Percentiles rank a stretch among this genome's conserved stretches.
These are phyloP conservation scores for Atta cephalotes DNA, from an alignment of 1,140 invertebrate genomes.

Conservation along the genomic window DNA sequence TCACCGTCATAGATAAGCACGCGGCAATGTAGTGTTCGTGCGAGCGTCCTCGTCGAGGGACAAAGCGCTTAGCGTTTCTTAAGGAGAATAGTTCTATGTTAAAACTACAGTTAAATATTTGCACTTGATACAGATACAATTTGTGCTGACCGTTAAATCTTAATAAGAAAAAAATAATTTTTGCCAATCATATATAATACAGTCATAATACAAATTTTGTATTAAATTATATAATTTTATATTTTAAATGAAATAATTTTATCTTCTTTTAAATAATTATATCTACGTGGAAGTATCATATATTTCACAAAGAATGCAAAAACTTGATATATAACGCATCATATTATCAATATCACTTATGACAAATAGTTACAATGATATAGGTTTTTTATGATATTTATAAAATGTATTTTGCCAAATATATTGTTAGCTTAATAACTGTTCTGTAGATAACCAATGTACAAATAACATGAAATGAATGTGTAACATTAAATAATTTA, in stretches of 20 bases:
- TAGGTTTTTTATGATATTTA: background rate
- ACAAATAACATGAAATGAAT: background rate
- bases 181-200: background rate
- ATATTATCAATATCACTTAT: too few species aligned
- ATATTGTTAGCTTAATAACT: too few species aligned
- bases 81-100: constrained; percentile 20
- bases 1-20: background rate
- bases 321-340: background rate
- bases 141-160: background rate
- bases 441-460: background rate
- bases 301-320: background rate
- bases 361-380: background rate
- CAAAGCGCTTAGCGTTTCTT: constrained; percentile 44
- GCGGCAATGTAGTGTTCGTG: background rate
- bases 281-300: background rate
- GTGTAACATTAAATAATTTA: constrained; percentile 17
- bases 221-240: background rate
- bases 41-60: constrained; percentile 13
- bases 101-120: constrained; percentile 49
- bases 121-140: background rate
- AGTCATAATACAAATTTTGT: too few species aligned
- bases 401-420: background rate
- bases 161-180: background rate
- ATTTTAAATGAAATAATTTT: background rate
- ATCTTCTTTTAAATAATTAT: background rate